Percentiles rank a stretch among this genome's conserved stretches.
These are phyloP conservation scores for Tetraodon nigroviridis DNA, from an alignment of 2,113 vertebrate species.

Conservation along the genomic window DNA sequence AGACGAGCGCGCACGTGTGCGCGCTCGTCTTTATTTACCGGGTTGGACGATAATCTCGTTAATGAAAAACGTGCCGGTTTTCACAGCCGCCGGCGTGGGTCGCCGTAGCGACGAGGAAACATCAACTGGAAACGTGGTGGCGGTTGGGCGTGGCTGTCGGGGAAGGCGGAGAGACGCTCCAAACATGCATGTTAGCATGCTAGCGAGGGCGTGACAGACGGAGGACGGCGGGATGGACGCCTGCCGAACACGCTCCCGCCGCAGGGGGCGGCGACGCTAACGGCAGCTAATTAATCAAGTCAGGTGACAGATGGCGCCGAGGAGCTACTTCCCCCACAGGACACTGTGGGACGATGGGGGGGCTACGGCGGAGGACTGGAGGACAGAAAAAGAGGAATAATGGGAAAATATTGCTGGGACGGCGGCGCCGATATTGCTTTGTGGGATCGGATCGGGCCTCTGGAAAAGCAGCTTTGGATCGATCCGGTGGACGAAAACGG, in stretches of 20 bases:
- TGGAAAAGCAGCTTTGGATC: slow-evolving; percentile 68
- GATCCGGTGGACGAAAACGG: slow-evolving; percentile 58
- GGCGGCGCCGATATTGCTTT: slow-evolving; percentile 68
- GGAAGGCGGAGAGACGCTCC: too few relatives aligned
- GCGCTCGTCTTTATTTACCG: slow-evolving; percentile 60
- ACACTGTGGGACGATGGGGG: slow-evolving; percentile 38
- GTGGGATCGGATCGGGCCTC: slow-evolving; percentile 67
- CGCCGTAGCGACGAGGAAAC: too few relatives aligned
- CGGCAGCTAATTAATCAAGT: slow-evolving; percentile 67
- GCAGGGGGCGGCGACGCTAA: slow-evolving; percentile 53
- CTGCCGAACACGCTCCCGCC: slow-evolving; percentile 56
- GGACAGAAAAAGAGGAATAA: slow-evolving; percentile 52
- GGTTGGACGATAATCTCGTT: slow-evolving; percentile 66
- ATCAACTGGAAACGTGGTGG: too few relatives aligned
- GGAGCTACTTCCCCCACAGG: slow-evolving; percentile 58
- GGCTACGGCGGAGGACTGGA: slow-evolving; percentile 41
- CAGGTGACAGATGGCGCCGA: slow-evolving; percentile 61
- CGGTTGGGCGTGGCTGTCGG: too few relatives aligned
- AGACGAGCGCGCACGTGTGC: slow-evolving; percentile 26
- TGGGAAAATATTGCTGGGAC: slow-evolving; percentile 69
- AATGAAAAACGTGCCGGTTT: slow-evolving; percentile 68
- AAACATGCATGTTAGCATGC: neutral
- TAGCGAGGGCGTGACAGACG: slow-evolving; percentile 48
- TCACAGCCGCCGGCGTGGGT: slow-evolving; percentile 55
- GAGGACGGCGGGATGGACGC: slow-evolving; percentile 59